Base-by-base conservation (phyloP, 2,113 vertebrate genomes). In the Lucifuga dentata region DNA sequence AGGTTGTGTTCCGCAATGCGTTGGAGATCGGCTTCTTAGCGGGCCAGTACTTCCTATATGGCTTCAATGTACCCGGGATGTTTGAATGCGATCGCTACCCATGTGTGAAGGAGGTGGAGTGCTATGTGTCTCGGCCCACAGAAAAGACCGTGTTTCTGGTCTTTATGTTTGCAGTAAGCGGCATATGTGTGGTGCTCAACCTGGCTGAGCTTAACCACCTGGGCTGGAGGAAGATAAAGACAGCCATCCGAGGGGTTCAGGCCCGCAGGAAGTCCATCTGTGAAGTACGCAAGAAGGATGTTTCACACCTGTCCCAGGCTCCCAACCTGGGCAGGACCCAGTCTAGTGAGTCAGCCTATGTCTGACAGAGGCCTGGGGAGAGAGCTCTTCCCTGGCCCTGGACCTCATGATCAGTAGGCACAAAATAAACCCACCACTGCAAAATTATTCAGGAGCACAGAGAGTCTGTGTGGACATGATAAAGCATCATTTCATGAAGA, bases 81-180 rank as follows among this genome's bases (percentile, higher is more conserved):
- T 94, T 95, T 5, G 95, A 94, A 78, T 97, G 95, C 1, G 93
- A 94, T 51, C 93, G 95, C 1, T 96, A 97, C 83, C 95, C 95
- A 0, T 97, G 95, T 23, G 92, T 96, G 11, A 95, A 95, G 82
- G 95, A 95, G 73, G 95, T 96, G 38, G 95, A 97, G 77, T 97
- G 95, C 38, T 97, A 97, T 13, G 95, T 97, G 10, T 96, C 95
- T 0, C 87, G 95, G 0, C 95, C 95, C 39, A 96, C 95, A 0
- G 95, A 96, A 71, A 96, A 97, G 59, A 97, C 91, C 0, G 93
- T 97, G 1, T 97, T 97, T 75, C 77, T 97, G 62, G 94, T 94
- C 2, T 96, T 96, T 81, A 96, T 96, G 95, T 96, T 96, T 15
- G 95, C 95, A 0, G 95, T 96, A 1, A 96, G 95, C 2, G 95